phyloP scores from a whole-genome alignment of 53 echinoderm and acorn worm species.

The Holothuria scabra region DNA sequence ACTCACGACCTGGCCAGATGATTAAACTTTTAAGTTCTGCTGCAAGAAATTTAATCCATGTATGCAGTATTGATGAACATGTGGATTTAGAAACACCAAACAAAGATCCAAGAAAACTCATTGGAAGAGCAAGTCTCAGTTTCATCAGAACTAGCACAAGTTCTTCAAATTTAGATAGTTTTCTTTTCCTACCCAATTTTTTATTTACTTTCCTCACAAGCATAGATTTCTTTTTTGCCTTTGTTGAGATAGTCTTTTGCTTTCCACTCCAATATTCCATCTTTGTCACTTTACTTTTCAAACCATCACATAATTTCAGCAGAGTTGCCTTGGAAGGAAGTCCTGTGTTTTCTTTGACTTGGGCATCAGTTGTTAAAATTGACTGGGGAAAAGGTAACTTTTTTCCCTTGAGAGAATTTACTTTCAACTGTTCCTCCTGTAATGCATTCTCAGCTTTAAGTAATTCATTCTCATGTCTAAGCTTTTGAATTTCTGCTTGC shows the following conservation, averaged over 20 bases:
- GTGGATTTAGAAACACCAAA: constrained; percentile 37
- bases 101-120: constrained; percentile 14
- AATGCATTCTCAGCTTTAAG: no score
- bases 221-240: neutral
- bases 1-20: constrained; percentile 38
- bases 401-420: no score
- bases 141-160: constrained; percentile 24
- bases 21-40: constrained; percentile 40
- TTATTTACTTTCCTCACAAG: neutral
- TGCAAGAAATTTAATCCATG: constrained; percentile 61
- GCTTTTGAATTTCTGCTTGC: no score
- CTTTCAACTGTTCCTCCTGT: no score
- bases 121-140: constrained; percentile 29
- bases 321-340: no score
- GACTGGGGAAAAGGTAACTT: no score
- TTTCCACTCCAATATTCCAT: neutral
- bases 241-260: neutral
- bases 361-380: no score
- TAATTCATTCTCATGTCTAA: no score
- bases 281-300: neutral
- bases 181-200: neutral
- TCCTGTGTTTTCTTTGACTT: no score
- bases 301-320: neutral
- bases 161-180: neutral
- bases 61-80: constrained; percentile 37